Percentiles rank a stretch among this genome's conserved stretches.
phyloP scores from a whole-genome alignment of 2,888 invertebrate genomes.

The Azorinus chamasolen region DNA sequence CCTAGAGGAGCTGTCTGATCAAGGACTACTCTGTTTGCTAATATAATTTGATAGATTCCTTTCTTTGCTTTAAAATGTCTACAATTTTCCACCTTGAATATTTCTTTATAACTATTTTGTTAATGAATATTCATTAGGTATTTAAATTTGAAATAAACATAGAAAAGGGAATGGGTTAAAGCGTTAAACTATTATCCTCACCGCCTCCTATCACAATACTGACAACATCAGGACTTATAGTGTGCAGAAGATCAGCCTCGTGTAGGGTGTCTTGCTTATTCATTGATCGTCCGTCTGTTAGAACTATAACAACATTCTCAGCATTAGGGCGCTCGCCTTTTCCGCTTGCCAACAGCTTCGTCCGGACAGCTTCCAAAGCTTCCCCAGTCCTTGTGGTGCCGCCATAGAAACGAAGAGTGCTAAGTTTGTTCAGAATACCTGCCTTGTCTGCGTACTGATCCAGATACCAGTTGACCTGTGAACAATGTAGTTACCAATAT shows the following conservation, averaged over 20 bases:
- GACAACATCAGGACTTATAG: slow-evolving; percentile 46
- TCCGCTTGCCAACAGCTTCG: slow-evolving; percentile 9
- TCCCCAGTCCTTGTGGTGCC: slow-evolving; percentile 46
- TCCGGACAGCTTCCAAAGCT: slow-evolving; percentile 39
- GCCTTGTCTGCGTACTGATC: slow-evolving; percentile 20
- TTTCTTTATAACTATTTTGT: too few relatives aligned
- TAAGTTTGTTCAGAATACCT: slow-evolving; percentile 2
- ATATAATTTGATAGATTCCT: too few relatives aligned
- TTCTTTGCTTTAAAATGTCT: too few relatives aligned
- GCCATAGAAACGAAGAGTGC: slow-evolving; percentile 23
- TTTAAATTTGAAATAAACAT: too few relatives aligned
- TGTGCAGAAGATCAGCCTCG: slow-evolving; percentile 44
- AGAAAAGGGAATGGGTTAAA: too few relatives aligned
- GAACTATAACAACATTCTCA: slow-evolving; percentile 55
- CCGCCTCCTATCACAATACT: slow-evolving; percentile 52
- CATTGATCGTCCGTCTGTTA: slow-evolving; percentile 57
- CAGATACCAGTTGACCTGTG: slow-evolving; percentile 43
- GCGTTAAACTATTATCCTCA: background rate
- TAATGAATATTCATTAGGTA: too few relatives aligned
- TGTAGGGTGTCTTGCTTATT: slow-evolving; percentile 30
- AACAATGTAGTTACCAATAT: background rate
- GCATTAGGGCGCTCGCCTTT: slow-evolving; percentile 42
- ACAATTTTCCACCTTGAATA: too few relatives aligned
- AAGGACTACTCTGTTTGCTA: too few relatives aligned
- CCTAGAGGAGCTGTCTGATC: too few relatives aligned